Percentiles rank a stretch among this genome's conserved stretches.
Conservation (phyloP, 2,113 vertebrate genomes). For the Ursus arctos region DNA sequence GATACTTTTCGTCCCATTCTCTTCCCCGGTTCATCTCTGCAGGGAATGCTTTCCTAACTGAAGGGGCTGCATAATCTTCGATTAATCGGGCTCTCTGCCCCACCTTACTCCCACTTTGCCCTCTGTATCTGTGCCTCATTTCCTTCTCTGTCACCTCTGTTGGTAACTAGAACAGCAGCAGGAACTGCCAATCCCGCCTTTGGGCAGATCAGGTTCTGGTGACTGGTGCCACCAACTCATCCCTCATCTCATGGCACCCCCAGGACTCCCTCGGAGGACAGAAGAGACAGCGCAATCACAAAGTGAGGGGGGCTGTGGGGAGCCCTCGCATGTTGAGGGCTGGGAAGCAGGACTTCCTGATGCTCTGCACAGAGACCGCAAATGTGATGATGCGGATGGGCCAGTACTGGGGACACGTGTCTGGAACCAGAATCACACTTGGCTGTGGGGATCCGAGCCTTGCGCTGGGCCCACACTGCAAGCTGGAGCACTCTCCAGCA, state of each 20-base stretch:
- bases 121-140: conserved; percentile 24
- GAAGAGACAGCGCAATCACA: not conserved
- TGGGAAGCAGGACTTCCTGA: not conserved
- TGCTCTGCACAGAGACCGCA: conserved; percentile 59
- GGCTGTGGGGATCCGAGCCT: conserved; percentile 66
- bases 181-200: not conserved
- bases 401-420: conserved; percentile 45
- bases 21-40: not conserved
- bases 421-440: conserved; percentile 78
- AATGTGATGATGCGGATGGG: not conserved
- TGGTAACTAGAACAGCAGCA: conserved; percentile 59
- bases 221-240: not conserved
- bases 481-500: not conserved
- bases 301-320: not conserved
- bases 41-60: not conserved
- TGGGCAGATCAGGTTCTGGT: not conserved
- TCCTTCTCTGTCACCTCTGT: not conserved
- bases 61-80: not conserved
- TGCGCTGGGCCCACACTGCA: not conserved
- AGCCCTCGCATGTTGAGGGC: not conserved
- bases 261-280: not conserved
- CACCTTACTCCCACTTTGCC: not conserved
- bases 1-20: not conserved
- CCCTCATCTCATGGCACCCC: not conserved
- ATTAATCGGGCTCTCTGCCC: not conserved